These are phyloP conservation scores for Pristionchus maxplancki DNA, from an alignment of 2,888 invertebrate genomes.

Conservation along the genomic window DNA sequence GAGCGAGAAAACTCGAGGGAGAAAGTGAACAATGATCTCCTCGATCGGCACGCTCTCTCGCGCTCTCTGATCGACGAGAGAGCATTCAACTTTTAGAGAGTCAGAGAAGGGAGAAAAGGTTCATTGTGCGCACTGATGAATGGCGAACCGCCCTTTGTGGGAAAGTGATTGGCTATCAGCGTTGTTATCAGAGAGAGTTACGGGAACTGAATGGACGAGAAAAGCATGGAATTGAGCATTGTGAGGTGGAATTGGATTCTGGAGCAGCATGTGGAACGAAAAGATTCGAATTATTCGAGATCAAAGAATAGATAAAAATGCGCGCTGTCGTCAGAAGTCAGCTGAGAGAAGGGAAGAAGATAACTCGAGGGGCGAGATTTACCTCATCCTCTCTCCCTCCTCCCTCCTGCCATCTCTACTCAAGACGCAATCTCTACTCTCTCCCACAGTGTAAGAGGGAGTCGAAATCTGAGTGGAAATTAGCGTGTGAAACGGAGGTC, in stretches of 20 bases:
- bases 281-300: background rate
- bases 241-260: background rate
- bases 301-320: background rate
- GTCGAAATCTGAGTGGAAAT: background rate
- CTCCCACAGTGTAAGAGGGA: background rate
- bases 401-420: background rate
- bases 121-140: background rate
- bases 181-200: background rate
- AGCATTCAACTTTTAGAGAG: background rate
- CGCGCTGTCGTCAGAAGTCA: background rate
- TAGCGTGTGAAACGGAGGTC: background rate
- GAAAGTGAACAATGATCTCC: background rate
- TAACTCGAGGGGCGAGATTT: background rate
- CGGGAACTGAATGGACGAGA: background rate
- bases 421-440: background rate
- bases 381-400: background rate
- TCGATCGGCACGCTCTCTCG: background rate
- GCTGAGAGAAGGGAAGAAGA: conserved; percentile 12
- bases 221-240: background rate
- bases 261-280: background rate
- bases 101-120: background rate
- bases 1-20: background rate
- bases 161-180: background rate
- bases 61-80: background rate
- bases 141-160: background rate